Conservation (phyloP, 1,140 invertebrate genomes). For the Eupristina koningsbergeri region DNA sequence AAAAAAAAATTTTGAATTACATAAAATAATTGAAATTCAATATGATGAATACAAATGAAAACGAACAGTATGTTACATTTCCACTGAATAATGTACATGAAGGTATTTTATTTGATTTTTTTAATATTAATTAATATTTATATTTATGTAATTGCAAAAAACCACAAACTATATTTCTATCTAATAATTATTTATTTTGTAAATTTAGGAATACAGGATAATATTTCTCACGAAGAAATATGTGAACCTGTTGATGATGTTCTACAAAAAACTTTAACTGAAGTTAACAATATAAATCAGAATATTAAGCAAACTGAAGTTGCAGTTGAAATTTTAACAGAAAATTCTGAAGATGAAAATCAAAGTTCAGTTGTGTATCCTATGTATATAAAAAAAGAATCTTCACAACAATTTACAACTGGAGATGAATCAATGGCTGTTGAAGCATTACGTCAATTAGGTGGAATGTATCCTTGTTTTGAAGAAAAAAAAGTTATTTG, state of each 20-base stretch:
- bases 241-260: slow-evolving; percentile 63
- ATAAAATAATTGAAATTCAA: not conserved
- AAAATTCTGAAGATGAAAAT: slow-evolving; percentile 58
- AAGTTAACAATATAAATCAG: slow-evolving; percentile 53
- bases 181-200: not conserved
- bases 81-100: slow-evolving; percentile 61
- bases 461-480: slow-evolving; percentile 69
- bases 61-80: slow-evolving; percentile 66
- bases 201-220: slow-evolving; percentile 56
- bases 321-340: slow-evolving; percentile 58
- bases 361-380: slow-evolving; percentile 59
- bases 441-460: slow-evolving; percentile 71
- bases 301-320: slow-evolving; percentile 55
- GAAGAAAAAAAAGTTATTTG: slow-evolving; percentile 64
- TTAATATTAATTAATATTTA: not conserved
- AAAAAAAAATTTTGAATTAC: not conserved
- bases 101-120: slow-evolving; percentile 23
- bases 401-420: slow-evolving; percentile 63
- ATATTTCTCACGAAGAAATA: slow-evolving; percentile 67
- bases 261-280: slow-evolving; percentile 56
- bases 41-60: slow-evolving; percentile 65
- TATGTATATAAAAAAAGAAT: slow-evolving; percentile 66
- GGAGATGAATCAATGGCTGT: slow-evolving; percentile 73
- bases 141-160: not conserved
- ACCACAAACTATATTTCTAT: too few species aligned